A percentile compares a stretch with the other conserved stretches of the same genome.
Conservation (phyloP, 2,888 invertebrate genomes). For the Pardosa pseudoannulata region DNA sequence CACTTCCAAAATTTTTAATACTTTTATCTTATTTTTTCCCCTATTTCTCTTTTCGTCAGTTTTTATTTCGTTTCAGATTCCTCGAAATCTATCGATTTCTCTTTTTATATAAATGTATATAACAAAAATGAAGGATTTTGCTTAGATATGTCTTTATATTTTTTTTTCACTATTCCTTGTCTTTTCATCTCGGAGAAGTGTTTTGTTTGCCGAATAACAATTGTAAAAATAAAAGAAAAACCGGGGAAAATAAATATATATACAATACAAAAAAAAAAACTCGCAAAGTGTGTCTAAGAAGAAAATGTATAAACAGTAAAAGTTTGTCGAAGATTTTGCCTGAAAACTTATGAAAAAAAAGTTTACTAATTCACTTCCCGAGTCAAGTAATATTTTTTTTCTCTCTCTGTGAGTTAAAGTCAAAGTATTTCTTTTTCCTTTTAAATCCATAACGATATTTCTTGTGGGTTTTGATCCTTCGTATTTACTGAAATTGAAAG, state of each 20-base stretch:
- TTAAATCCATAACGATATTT: slow-evolving; percentile 34
- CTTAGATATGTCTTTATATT: neutral
- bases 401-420: neutral
- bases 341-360: slow-evolving; percentile 34
- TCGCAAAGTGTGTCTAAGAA: neutral
- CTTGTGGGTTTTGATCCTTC: neutral
- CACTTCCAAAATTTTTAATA: slow-evolving; percentile 7
- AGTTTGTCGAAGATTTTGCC: slow-evolving; percentile 30
- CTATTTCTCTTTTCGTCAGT: neutral
- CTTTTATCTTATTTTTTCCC: neutral
- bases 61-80: neutral
- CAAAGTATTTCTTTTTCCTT: slow-evolving; percentile 6
- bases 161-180: neutral
- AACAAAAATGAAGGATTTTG: neutral
- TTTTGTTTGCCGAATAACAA: slow-evolving; percentile 25
- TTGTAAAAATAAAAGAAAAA: neutral
- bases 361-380: slow-evolving; percentile 43
- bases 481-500: neutral
- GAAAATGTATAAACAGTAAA: slow-evolving; percentile 40
- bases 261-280: slow-evolving; percentile 12
- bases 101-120: neutral
- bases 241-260: slow-evolving; percentile 39
- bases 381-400: slow-evolving; percentile 25
- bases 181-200: neutral
- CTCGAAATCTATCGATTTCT: neutral